Conservation (phyloP, 2,113 vertebrate genomes). For the Salvator merianae region DNA sequence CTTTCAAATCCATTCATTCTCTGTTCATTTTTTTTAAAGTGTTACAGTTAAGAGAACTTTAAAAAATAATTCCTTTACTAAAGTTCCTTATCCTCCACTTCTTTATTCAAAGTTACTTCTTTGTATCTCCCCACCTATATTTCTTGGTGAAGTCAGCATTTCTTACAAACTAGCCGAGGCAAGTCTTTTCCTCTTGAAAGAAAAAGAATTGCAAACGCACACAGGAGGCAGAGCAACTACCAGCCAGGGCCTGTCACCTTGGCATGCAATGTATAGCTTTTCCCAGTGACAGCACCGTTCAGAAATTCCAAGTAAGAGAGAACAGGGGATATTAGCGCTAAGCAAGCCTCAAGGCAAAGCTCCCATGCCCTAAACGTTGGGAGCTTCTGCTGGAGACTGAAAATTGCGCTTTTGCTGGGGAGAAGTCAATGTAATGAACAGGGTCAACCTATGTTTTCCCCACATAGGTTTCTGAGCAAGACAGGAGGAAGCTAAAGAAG, state of each 20-base stretch:
- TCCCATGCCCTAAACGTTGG: too few species aligned
- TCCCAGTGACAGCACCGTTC: conserved; percentile 16
- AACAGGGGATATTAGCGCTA: neutral
- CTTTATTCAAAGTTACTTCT: neutral
- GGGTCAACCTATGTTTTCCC: neutral
- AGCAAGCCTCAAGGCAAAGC: neutral
- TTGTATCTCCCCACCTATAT: neutral
- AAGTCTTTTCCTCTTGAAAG: neutral
- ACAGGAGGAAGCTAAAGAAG: neutral
- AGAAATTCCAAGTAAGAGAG: conserved; percentile 18
- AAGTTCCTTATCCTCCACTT: neutral
- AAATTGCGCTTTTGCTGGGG: too few species aligned
- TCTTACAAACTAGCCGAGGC: neutral
- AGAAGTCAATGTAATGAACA: neutral
- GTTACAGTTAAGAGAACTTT: neutral
- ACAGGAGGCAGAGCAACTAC: neutral
- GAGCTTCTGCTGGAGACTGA: too few species aligned
- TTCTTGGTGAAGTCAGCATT: conserved; percentile 19
- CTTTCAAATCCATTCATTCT: neutral
- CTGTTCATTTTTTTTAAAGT: neutral
- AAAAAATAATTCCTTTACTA: neutral
- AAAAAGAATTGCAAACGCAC: too few species aligned
- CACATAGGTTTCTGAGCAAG: neutral
- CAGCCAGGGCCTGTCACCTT: conserved; percentile 20
- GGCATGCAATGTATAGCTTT: neutral